A percentile compares a stretch with the other conserved stretches of the same genome.
These are phyloP conservation scores for Pseudanteris insignis DNA, from an alignment of 2,888 invertebrate genomes.

Conservation along the genomic window DNA sequence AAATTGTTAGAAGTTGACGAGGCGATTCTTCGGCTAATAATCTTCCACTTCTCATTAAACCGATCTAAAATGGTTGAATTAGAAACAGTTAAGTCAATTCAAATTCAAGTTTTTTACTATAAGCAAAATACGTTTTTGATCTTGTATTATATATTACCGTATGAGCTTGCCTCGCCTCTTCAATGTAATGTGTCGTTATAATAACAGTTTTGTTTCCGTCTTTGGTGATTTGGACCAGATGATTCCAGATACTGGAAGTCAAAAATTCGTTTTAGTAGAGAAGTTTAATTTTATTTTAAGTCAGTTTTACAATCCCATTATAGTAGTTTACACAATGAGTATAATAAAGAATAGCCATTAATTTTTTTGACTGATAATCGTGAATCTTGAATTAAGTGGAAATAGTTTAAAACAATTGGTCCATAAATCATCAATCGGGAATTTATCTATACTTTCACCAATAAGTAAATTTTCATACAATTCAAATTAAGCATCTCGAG, in stretches of 20 bases:
- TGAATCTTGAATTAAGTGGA: not conserved
- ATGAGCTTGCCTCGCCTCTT: slow-evolving; percentile 82
- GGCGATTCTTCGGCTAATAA: slow-evolving; percentile 92
- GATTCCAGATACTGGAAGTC: slow-evolving; percentile 81
- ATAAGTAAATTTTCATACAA: slow-evolving; percentile 34
- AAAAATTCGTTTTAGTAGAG: slow-evolving; percentile 2
- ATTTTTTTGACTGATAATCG: not conserved
- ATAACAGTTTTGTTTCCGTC: slow-evolving; percentile 83
- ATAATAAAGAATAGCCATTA: no score
- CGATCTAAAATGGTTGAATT: slow-evolving; percentile 88
- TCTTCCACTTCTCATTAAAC: slow-evolving; percentile 91
- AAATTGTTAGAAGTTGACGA: slow-evolving; percentile 82
- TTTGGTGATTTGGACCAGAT: slow-evolving; percentile 80
- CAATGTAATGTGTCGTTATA: slow-evolving; percentile 88
- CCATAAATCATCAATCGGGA: slow-evolving; percentile 33
- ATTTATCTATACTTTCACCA: slow-evolving; percentile 36
- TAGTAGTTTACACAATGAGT: not conserved
- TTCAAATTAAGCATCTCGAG: slow-evolving; percentile 19
- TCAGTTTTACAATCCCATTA: no score
- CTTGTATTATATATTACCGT: slow-evolving; percentile 21
- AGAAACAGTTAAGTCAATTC: not conserved
- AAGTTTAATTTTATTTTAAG: slow-evolving; percentile 1
- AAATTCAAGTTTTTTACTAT: no score
- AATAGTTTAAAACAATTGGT: slow-evolving; percentile 27
- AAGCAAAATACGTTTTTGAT: no score